phyloP scores from a whole-genome alignment of 2,797 vertebrate genomes.

The Brotula barbata region DNA sequence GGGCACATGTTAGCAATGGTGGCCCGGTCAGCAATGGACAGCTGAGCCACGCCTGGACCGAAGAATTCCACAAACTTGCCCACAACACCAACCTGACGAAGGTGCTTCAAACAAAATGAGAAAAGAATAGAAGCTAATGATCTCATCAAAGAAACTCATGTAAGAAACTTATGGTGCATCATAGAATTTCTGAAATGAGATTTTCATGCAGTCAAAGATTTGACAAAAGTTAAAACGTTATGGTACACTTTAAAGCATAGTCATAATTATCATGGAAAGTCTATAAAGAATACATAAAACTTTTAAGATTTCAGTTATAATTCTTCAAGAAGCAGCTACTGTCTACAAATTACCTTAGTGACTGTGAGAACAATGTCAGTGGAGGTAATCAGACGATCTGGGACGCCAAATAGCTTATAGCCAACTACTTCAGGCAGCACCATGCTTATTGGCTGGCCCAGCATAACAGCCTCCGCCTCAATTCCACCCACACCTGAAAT shows the following conservation, averaged over 20 bases:
- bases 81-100: slow-evolving; percentile 92
- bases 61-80: slow-evolving; percentile 99
- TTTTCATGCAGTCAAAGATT: no score
- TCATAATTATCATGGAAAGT: no score
- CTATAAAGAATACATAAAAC: no score
- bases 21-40: slow-evolving; percentile 96
- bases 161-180: no score
- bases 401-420: slow-evolving; percentile 86
- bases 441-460: slow-evolving; percentile 98
- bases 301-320: no score
- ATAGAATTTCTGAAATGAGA: no score
- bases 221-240: no score
- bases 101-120: slow-evolving; percentile 65
- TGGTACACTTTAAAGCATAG: no score
- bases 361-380: slow-evolving; percentile 98
- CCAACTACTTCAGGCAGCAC: slow-evolving; percentile 96
- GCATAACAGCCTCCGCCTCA: slow-evolving; percentile 97
- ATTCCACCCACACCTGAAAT: slow-evolving; percentile 94
- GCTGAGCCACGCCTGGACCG: slow-evolving; percentile 89
- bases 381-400: slow-evolving; percentile 89
- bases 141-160: not conserved
- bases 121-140: not conserved
- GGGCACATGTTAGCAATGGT: slow-evolving; percentile 99
- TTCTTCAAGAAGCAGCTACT: no score
- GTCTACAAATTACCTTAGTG: slow-evolving; percentile 89